These are phyloP conservation scores for Chionomys nivalis DNA, from an alignment of 2,113 vertebrate species.

Conservation along the genomic window DNA sequence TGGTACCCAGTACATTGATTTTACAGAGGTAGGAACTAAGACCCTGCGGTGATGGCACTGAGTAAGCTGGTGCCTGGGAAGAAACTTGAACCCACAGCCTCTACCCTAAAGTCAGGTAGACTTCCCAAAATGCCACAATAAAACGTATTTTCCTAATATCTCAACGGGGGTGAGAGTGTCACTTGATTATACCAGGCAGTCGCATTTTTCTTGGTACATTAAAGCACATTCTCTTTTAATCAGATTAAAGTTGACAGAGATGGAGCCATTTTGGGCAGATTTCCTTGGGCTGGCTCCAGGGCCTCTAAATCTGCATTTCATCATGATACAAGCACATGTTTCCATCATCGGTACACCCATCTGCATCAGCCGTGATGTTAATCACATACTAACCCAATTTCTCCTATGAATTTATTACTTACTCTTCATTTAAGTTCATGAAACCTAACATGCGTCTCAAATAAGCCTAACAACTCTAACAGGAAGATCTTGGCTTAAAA, in stretches of 20 bases:
- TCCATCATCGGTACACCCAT: constrained; percentile 85
- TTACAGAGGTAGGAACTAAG: constrained; percentile 47
- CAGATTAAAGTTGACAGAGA: constrained; percentile 90
- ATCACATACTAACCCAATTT: constrained; percentile 89
- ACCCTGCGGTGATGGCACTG: background rate
- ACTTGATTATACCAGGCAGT: constrained; percentile 74
- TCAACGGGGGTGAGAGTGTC: constrained; percentile 58
- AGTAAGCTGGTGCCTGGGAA: background rate
- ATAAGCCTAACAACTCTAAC: constrained; percentile 73
- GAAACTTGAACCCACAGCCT: constrained; percentile 49
- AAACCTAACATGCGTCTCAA: constrained; percentile 78
- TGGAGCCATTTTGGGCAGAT: constrained; percentile 85
- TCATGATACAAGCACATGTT: constrained; percentile 88
- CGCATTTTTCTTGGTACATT: constrained; percentile 76
- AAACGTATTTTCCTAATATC: constrained; percentile 71
- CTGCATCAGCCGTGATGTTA: constrained; percentile 88
- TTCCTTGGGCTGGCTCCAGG: constrained; percentile 89
- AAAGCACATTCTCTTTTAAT: constrained; percentile 74
- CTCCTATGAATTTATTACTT: constrained; percentile 86
- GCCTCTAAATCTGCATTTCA: constrained; percentile 88
- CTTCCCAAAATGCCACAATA: background rate
- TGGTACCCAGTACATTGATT: constrained; percentile 7
- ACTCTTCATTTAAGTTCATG: constrained; percentile 87
- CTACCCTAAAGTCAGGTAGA: background rate
- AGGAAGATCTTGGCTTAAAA: constrained; percentile 56